These are phyloP conservation scores for Axea sp. DNA, from an alignment of 2,888 invertebrate species.

Conservation along the genomic window DNA sequence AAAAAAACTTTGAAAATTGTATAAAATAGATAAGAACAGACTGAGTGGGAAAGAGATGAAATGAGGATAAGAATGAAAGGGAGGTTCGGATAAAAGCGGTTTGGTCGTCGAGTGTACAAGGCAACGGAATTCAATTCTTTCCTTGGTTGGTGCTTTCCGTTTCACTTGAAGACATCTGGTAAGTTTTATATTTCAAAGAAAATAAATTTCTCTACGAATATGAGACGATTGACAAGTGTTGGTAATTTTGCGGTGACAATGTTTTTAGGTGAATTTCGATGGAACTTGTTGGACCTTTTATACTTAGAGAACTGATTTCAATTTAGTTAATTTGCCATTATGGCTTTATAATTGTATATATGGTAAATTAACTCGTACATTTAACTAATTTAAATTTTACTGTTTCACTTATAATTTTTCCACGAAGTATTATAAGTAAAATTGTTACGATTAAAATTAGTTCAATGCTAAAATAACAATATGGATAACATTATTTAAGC, in stretches of 20 bases:
- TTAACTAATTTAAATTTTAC: too few species aligned
- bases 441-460: too few species aligned
- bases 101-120: slow-evolving; percentile 61
- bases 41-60: slow-evolving; percentile 20
- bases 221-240: slow-evolving; percentile 31
- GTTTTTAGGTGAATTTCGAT: slow-evolving; percentile 10
- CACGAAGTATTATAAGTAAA: too few species aligned
- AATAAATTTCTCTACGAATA: slow-evolving; percentile 48
- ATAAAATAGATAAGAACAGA: slow-evolving; percentile 16
- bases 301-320: too few species aligned
- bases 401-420: too few species aligned
- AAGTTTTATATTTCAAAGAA: slow-evolving; percentile 66
- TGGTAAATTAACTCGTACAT: too few species aligned
- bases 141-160: slow-evolving; percentile 69
- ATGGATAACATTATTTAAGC: too few species aligned
- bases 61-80: slow-evolving; percentile 11
- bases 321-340: too few species aligned
- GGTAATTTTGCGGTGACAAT: slow-evolving; percentile 44
- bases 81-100: slow-evolving; percentile 54
- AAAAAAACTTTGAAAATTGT: slow-evolving; percentile 26
- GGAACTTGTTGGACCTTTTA: too few species aligned
- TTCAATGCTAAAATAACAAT: too few species aligned
- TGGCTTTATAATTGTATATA: too few species aligned
- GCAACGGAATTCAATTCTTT: slow-evolving; percentile 72
- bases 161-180: slow-evolving; percentile 68